These are phyloP conservation scores for Punctoribates punctum DNA, from an alignment of 2,888 invertebrate genomes.

Conservation along the genomic window DNA sequence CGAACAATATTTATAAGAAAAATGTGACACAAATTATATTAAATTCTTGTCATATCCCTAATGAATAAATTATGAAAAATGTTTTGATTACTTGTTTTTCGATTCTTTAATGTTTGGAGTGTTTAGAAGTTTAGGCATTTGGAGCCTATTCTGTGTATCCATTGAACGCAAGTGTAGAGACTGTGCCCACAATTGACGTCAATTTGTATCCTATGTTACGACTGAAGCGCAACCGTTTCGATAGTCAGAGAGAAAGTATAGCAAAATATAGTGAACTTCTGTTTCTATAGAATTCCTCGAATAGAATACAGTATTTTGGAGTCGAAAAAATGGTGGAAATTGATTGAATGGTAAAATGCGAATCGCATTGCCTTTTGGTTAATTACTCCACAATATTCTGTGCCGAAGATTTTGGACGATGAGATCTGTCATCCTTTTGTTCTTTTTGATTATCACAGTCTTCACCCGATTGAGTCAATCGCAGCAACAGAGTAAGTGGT, in stretches of 20 bases:
- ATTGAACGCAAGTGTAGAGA: conserved; percentile 14
- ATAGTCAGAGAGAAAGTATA: background rate
- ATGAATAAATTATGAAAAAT: too few species aligned
- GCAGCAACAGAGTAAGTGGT: conserved; percentile 3
- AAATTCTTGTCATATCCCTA: too few species aligned
- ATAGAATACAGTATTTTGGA: background rate
- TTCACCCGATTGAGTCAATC: background rate
- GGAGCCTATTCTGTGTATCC: background rate
- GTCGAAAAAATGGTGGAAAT: conserved; percentile 22
- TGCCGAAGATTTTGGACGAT: background rate
- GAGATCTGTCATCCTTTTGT: conserved; percentile 1
- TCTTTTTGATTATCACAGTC: background rate
- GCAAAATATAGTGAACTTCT: background rate
- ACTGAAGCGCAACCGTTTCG: conserved; percentile 10
- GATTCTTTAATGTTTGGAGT: too few species aligned
- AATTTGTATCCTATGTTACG: conserved; percentile 26
- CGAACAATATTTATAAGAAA: too few species aligned
- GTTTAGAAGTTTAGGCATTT: too few species aligned
- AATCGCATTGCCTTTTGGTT: conserved; percentile 9
- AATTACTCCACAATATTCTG: background rate
- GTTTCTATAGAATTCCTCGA: background rate
- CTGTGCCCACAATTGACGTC: conserved; percentile 15
- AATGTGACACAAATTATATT: too few species aligned
- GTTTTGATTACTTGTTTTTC: too few species aligned
- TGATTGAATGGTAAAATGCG: conserved; percentile 7